Evolutionary conservation across 2,888 invertebrate genomes (phyloP).

Genomic region (Gibbula magus): DNA sequence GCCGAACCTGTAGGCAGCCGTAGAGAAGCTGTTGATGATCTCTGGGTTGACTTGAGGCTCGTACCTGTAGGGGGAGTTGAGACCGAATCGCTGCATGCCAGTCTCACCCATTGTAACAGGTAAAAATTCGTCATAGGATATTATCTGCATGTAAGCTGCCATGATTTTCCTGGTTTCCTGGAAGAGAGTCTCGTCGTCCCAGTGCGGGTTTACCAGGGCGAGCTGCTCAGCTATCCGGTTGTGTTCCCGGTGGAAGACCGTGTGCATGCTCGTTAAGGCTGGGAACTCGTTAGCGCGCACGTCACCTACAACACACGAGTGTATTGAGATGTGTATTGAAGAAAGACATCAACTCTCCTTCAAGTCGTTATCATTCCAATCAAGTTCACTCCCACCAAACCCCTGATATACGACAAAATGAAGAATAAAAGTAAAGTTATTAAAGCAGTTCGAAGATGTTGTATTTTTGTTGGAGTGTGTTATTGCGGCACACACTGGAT

Average conservation of each 20-base stretch:
- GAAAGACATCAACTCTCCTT: background rate
- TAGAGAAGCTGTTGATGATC: constrained; percentile 96
- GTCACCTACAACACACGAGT: constrained; percentile 88
- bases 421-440: background rate
- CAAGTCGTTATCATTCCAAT: background rate
- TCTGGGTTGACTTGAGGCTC: constrained; percentile 87
- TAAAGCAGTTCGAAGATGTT: too few relatives aligned
- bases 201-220: constrained; percentile 88
- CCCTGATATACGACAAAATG: background rate
- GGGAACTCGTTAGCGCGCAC: constrained; percentile 91
- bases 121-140: constrained; percentile 95
- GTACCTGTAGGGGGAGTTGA: constrained; percentile 85
- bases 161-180: constrained; percentile 85
- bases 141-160: constrained; percentile 96
- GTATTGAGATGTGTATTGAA: background rate
- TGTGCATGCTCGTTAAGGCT: constrained; percentile 79
- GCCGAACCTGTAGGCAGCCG: constrained; percentile 95
- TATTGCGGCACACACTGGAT: too few relatives aligned
- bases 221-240: constrained; percentile 91
- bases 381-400: background rate
- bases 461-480: too few relatives aligned
- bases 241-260: constrained; percentile 89
- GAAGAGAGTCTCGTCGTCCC: constrained; percentile 91
- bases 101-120: constrained; percentile 86
- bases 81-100: constrained; percentile 84